Evolutionary conservation across 2,797 vertebrate species (phyloP), one percentile per base, ranked within the genome.

Genomic region (Periparus ater): DNA sequence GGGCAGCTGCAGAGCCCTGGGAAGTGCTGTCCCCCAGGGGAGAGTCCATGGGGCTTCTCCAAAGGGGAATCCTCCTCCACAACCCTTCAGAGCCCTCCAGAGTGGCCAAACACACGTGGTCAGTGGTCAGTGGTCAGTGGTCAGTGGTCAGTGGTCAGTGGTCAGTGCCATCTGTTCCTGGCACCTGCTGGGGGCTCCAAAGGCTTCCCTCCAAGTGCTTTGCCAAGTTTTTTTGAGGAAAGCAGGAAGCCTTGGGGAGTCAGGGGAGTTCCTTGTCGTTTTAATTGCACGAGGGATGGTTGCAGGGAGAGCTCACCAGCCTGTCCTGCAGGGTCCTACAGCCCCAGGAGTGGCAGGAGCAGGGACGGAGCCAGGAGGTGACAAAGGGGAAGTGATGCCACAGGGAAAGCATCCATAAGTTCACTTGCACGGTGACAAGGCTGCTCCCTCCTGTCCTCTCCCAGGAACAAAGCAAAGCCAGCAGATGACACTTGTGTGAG

Each of bases 51-150:
- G 15, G 54, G n/a, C 45, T 82, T 55, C 75, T 88, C 71, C 67
- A 72, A 53, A 34, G 36, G 53, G 21, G 16, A 42, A 25, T 88
- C 55, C 54, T 66, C 30, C 58, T 71, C 47, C 50, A 57, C 63
- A 72, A 2, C 29, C 26, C 75, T 47, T 70, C 45, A 44, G 55
- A 85, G 55, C 21, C 60, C 51, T 80, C 62, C 38, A 21, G 51
- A 54, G 44, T 5, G 4, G 51, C 67, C 36, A 3, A 3, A 13
- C 32, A 48, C 45, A 38, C 0, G 2, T 0, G 0, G 51, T 30
- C 51, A 19, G 44, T n/a, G 51, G n/a, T n/a, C n/a, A n/a, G n/a
- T n/a, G n/a, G n/a, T n/a, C n/a, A n/a, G n/a, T n/a, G n/a, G n/a
- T n/a, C n/a, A n/a, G n/a, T n/a, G n/a, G n/a, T n/a, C n/a, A n/a